These are phyloP conservation scores for Oopsacas minuta DNA, from an alignment of 37 sponge, comb jelly and placozoan species.

Conservation along the genomic window DNA sequence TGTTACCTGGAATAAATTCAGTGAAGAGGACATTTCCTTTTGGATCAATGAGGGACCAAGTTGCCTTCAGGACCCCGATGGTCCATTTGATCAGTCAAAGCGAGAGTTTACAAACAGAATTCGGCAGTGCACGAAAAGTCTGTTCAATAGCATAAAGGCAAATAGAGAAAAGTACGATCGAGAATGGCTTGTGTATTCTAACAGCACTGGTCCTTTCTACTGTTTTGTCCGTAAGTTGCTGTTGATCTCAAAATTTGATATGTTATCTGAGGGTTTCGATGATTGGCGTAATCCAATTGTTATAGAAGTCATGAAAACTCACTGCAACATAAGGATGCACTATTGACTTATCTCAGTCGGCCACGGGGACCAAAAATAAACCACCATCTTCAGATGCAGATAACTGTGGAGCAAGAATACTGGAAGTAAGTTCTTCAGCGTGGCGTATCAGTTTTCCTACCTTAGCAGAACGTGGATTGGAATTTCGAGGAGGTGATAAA, in stretches of 20 bases:
- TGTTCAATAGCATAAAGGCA: neutral
- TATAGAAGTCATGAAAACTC: neutral
- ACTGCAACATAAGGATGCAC: neutral
- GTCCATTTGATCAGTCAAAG: neutral
- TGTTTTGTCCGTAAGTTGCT: neutral
- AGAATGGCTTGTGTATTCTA: slow-evolving; percentile 24
- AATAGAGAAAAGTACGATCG: slow-evolving; percentile 13
- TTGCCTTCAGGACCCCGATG: neutral
- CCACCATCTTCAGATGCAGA: neutral
- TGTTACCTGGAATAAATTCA: neutral
- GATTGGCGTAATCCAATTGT: neutral
- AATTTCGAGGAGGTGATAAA: slow-evolving; percentile 5
- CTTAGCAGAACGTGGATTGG: neutral
- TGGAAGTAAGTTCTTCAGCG: neutral
- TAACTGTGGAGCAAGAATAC: neutral
- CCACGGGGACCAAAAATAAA: neutral
- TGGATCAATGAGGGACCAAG: neutral
- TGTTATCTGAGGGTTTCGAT: neutral
- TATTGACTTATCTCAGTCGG: neutral
- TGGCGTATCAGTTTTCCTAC: neutral
- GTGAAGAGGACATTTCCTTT: neutral
- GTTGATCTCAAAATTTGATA: neutral
- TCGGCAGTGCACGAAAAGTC: neutral
- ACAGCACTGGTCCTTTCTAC: slow-evolving; percentile 5
- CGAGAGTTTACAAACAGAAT: neutral